phyloP scores from a whole-genome alignment of 1,140 invertebrate species.

The Oreohelix idahoensis region DNA sequence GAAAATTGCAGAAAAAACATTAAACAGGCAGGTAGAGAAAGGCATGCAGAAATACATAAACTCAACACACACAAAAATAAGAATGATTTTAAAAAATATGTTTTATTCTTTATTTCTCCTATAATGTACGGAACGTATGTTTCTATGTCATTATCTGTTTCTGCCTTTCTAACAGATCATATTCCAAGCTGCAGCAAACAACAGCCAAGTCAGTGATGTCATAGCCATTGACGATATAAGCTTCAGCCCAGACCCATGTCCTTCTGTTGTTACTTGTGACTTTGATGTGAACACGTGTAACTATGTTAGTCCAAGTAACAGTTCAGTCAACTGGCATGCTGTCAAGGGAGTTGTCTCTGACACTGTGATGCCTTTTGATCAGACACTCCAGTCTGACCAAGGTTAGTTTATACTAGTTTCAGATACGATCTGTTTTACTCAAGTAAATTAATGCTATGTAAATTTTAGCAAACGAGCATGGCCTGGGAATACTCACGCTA shows the following conservation, averaged over 20 bases:
- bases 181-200: conserved; percentile 11
- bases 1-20: too few relatives aligned
- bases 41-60: too few relatives aligned
- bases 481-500: too few relatives aligned
- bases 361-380: background rate
- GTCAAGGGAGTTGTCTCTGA: background rate
- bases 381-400: conserved; percentile 6
- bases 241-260: background rate
- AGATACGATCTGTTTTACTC: too few relatives aligned
- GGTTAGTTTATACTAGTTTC: background rate
- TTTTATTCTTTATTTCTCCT: too few relatives aligned
- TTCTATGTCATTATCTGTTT: background rate
- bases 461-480: too few relatives aligned
- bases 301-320: background rate
- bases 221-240: background rate
- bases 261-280: background rate
- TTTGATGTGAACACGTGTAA: background rate
- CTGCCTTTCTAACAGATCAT: background rate
- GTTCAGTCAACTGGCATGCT: background rate
- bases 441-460: too few relatives aligned
- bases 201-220: conserved; percentile 11
- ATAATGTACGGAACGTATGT: too few relatives aligned
- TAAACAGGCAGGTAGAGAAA: too few relatives aligned
- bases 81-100: too few relatives aligned
- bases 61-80: too few relatives aligned